phyloP scores from a whole-genome alignment of 2,888 invertebrate genomes.

The Dicyrtomina minuta region DNA sequence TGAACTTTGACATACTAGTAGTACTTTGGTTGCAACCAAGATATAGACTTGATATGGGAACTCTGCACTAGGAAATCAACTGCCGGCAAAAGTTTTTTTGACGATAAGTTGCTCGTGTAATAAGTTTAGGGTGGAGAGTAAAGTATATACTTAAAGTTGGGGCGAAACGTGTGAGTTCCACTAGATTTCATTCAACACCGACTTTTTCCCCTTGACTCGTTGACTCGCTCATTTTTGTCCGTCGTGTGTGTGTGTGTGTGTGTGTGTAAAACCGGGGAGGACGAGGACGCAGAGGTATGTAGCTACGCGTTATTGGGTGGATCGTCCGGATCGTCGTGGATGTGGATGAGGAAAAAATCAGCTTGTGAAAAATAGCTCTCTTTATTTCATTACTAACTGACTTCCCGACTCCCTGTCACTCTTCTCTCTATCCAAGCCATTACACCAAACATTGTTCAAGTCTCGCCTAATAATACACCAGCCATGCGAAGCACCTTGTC shows the following conservation, averaged over 20 bases:
- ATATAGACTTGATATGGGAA: too few species aligned
- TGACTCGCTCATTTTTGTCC: slow-evolving; percentile 9
- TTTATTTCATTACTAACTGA: slow-evolving; percentile 34
- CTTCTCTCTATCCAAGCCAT: slow-evolving; percentile 8
- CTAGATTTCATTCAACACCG: slow-evolving; percentile 29
- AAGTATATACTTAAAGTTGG: too few species aligned
- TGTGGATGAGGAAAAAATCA: slow-evolving; percentile 15
- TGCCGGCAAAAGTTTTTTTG: too few species aligned
- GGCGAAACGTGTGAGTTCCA: slow-evolving; percentile 10
- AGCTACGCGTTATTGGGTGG: background rate
- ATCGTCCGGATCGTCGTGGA: too few species aligned
- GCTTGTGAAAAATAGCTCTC: slow-evolving; percentile 34
- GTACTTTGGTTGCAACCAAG: too few species aligned
- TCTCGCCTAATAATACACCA: slow-evolving; percentile 9
- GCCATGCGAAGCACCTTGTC: background rate
- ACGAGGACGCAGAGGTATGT: too few species aligned
- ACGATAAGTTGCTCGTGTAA: too few species aligned
- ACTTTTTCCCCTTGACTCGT: slow-evolving; percentile 18
- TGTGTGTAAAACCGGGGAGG: too few species aligned
- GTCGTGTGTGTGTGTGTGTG: background rate
- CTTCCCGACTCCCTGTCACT: slow-evolving; percentile 11
- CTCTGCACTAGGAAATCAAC: too few species aligned
- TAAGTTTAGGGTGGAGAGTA: too few species aligned
- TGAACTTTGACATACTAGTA: too few species aligned
- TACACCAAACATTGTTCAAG: slow-evolving; percentile 15